These are phyloP conservation scores for Pangasius macronema DNA, from an alignment of 2,797 vertebrate species.

Conservation along the genomic window DNA sequence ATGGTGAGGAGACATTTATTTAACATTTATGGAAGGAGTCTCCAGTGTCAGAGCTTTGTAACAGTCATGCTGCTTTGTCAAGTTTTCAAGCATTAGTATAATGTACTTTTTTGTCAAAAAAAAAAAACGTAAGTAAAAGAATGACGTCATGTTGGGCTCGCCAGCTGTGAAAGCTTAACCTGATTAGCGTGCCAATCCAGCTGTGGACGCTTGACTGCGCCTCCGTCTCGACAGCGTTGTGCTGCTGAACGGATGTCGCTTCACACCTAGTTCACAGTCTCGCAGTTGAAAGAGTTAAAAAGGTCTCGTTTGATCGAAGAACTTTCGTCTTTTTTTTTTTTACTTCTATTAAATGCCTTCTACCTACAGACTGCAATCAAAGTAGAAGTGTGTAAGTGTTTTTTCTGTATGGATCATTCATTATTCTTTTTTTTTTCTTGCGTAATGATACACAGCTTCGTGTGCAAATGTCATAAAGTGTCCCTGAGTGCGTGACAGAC, in stretches of 20 bases:
- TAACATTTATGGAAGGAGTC: not conserved
- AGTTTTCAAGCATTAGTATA: too few species aligned
- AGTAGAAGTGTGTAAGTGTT: not conserved
- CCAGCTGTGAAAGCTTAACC: conserved; percentile 14
- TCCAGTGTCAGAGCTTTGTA: too few species aligned
- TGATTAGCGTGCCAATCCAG: not conserved
- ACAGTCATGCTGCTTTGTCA: too few species aligned
- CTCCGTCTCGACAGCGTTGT: not conserved
- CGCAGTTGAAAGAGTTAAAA: too few species aligned
- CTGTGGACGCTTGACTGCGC: not conserved
- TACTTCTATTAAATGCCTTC: not conserved
- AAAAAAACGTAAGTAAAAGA: not conserved
- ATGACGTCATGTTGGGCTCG: not conserved
- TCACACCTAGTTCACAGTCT: not conserved
- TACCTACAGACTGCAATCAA: not conserved
- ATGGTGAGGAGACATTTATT: not conserved
- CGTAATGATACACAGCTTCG: too few species aligned
- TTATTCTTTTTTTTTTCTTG: too few species aligned
- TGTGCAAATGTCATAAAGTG: not conserved
- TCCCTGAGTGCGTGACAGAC: not conserved
- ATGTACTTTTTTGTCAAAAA: too few species aligned
- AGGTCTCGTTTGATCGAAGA: not conserved
- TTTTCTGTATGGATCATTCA: not conserved
- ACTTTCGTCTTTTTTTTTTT: not conserved
- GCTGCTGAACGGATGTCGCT: not conserved